Conservation (phyloP, 1,140 invertebrate species). For the Oscheius sp. region DNA sequence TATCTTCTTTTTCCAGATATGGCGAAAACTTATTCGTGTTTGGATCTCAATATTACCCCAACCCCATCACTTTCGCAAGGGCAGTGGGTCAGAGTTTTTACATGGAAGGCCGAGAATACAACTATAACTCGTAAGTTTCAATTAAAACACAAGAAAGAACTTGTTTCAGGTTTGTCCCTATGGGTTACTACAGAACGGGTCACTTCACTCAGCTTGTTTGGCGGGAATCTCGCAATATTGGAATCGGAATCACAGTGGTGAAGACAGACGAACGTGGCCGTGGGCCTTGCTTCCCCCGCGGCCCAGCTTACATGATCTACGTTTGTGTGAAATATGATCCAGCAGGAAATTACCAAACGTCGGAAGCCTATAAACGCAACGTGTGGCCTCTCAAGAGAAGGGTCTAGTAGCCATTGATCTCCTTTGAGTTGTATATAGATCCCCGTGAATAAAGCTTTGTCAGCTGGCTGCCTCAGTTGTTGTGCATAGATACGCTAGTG, state of each 20-base stretch:
- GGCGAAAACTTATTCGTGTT: constrained; percentile 41
- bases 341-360: constrained; percentile 27
- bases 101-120: constrained; percentile 29
- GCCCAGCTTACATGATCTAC: constrained; percentile 23
- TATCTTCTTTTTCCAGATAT: constrained; percentile 28
- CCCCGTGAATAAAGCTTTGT: too few species aligned
- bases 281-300: constrained; percentile 16
- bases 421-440: too few species aligned
- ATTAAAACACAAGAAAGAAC: not conserved
- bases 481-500: too few species aligned
- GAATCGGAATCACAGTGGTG: constrained; percentile 27
- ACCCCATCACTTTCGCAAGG: constrained; percentile 17
- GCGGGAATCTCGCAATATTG: constrained; percentile 29
- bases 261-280: constrained; percentile 15
- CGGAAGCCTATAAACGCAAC: constrained; percentile 10
- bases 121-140: constrained; percentile 27
- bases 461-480: too few species aligned
- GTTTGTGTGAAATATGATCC: constrained; percentile 43
- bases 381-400: not conserved
- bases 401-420: not conserved
- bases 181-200: constrained; percentile 26
- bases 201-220: constrained; percentile 42
- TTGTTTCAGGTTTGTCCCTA: constrained; percentile 25
- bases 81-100: constrained; percentile 35
- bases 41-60: constrained; percentile 21